Conservation (phyloP, 1,140 invertebrate species). For the Agrypnia vestita region DNA sequence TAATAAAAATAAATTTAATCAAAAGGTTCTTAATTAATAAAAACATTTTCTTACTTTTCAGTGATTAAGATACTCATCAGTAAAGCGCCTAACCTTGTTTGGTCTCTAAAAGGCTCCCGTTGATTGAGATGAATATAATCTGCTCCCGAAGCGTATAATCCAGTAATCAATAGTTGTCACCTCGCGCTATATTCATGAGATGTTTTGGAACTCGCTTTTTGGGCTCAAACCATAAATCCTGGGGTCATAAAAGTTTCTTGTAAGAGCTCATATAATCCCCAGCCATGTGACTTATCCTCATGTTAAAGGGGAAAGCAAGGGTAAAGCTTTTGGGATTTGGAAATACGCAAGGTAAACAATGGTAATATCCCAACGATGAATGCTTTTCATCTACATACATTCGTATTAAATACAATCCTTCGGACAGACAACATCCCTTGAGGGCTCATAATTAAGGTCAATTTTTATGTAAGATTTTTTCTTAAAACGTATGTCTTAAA, state of each 20-base stretch:
- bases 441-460: too few species aligned
- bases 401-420: too few species aligned
- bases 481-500: too few species aligned
- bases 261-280: slow-evolving; percentile 51
- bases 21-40: too few species aligned
- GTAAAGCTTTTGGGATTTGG: slow-evolving; percentile 44
- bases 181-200: slow-evolving; percentile 34
- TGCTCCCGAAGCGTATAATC: slow-evolving; percentile 9
- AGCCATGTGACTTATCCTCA: slow-evolving; percentile 46
- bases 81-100: not conserved
- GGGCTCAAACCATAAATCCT: slow-evolving; percentile 47
- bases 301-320: slow-evolving; percentile 37
- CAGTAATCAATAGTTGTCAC: slow-evolving; percentile 41
- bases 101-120: slow-evolving; percentile 3
- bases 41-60: too few species aligned
- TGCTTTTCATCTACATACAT: not conserved
- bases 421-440: too few species aligned
- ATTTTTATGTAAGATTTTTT: too few species aligned
- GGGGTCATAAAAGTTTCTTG: slow-evolving; percentile 52
- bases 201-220: not conserved
- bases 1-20: too few species aligned
- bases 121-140: slow-evolving; percentile 38
- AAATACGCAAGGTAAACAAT: slow-evolving; percentile 42
- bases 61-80: too few species aligned
- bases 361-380: slow-evolving; percentile 34